Conservation (phyloP, 2,888 invertebrate genomes). For the Latrodectus elegans region DNA sequence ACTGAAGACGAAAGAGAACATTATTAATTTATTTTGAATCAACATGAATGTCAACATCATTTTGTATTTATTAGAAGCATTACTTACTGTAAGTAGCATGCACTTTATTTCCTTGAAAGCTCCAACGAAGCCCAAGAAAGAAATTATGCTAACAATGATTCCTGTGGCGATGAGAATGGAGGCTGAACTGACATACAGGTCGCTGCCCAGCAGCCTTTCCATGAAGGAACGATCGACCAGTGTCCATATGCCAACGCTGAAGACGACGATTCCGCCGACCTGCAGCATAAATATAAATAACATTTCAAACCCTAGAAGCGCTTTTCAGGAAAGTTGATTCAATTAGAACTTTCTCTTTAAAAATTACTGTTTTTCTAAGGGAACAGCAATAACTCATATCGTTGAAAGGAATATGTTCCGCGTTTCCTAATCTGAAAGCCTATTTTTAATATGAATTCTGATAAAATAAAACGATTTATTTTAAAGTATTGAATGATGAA, state of each 20-base stretch:
- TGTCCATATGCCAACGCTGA: constrained; percentile 89
- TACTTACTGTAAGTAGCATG: constrained; percentile 83
- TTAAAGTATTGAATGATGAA: too few relatives aligned
- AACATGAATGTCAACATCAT: not conserved
- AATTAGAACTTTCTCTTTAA: too few relatives aligned
- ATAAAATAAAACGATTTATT: too few relatives aligned
- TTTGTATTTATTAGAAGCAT: not conserved
- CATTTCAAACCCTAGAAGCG: too few relatives aligned
- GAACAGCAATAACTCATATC: too few relatives aligned
- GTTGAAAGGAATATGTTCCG: too few relatives aligned
- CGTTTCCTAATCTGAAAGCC: too few relatives aligned
- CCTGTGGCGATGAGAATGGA: constrained; percentile 90
- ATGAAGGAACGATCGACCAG: constrained; percentile 88
- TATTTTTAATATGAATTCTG: too few relatives aligned
- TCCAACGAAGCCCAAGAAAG: constrained; percentile 93
- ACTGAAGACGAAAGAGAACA: constrained; percentile 70
- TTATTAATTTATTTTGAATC: not conserved
- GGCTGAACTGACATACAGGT: constrained; percentile 89
- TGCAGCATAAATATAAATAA: constrained; percentile 77
- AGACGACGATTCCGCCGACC: constrained; percentile 86
- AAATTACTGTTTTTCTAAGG: too few relatives aligned
- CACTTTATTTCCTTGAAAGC: constrained; percentile 95
- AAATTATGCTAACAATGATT: constrained; percentile 85
- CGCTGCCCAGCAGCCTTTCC: constrained; percentile 88
- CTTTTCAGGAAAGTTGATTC: too few relatives aligned